A percentile compares a stretch with the other conserved stretches of the same genome.
Conservation (phyloP, 2,113 vertebrate genomes). For the Upupa epops region DNA sequence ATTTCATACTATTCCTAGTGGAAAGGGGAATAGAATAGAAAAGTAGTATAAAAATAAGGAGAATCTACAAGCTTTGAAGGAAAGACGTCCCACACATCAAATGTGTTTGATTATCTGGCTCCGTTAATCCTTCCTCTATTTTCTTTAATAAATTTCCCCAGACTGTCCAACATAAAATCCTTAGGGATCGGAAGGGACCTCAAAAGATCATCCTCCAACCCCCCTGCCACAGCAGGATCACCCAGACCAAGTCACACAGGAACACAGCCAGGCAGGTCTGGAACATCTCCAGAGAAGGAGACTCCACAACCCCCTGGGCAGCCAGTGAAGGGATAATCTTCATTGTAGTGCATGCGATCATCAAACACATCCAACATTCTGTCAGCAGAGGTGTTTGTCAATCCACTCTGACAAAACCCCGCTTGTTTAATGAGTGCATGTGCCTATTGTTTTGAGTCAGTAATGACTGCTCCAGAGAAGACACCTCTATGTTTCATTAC, state of each 20-base stretch:
- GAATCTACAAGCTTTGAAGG: not conserved
- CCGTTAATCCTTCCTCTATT: not conserved
- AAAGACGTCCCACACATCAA: not conserved
- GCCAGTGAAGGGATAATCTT: not conserved
- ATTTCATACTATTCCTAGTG: not conserved
- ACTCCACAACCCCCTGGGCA: no score
- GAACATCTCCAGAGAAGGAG: no score
- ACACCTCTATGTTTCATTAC: not conserved
- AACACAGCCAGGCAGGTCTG: no score
- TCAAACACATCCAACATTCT: not conserved
- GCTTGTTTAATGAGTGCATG: not conserved
- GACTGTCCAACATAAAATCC: no score
- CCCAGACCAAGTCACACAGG: no score
- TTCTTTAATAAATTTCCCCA: no score
- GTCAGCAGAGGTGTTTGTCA: not conserved
- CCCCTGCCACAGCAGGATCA: no score
- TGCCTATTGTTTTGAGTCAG: not conserved
- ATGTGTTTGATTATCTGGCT: not conserved
- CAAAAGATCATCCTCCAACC: no score
- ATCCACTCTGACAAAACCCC: not conserved
- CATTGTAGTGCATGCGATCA: not conserved
- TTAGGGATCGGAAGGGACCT: no score
- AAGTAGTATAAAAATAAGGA: not conserved
- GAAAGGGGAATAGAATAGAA: not conserved
- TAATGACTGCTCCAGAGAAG: not conserved